Evolutionary conservation across 2,113 vertebrate genomes (phyloP).

Genomic region (Monopterus albus): DNA sequence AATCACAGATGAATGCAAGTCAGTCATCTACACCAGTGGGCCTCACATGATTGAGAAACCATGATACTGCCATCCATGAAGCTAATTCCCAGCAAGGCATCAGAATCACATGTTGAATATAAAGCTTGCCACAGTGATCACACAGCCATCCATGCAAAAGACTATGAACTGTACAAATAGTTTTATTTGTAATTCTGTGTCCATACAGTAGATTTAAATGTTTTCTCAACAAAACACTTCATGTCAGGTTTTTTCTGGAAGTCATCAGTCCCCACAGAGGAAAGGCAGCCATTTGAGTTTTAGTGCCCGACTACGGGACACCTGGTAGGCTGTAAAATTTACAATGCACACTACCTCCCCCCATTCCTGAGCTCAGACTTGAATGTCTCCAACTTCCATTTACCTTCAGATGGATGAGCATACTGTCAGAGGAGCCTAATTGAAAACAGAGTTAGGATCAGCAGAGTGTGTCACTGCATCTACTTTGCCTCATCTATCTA

Average conservation of each 20-base stretch:
- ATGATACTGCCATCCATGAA: background rate
- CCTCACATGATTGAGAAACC: constrained; percentile 54
- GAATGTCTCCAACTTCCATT: constrained; percentile 50
- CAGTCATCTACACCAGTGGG: constrained; percentile 67
- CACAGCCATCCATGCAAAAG: background rate
- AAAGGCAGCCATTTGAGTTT: constrained; percentile 49
- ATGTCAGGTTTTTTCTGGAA: constrained; percentile 23
- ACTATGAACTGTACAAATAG: background rate
- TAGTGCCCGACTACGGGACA: constrained; percentile 31
- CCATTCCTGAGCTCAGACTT: constrained; percentile 13
- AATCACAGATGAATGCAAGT: constrained; percentile 40
- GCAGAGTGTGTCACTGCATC: constrained; percentile 13
- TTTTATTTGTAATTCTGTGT: too few species aligned
- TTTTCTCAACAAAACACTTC: constrained; percentile 15
- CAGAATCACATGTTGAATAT: constrained; percentile 35
- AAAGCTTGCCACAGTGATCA: background rate
- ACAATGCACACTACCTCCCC: constrained; percentile 21
- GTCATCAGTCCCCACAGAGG: constrained; percentile 23
- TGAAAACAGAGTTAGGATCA: constrained; percentile 55
- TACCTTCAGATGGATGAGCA: constrained; percentile 47
- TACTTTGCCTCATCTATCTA: background rate
- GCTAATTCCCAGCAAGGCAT: constrained; percentile 20
- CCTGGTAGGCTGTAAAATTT: constrained; percentile 46
- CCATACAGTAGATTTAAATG: too few species aligned
- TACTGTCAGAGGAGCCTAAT: constrained; percentile 33